Evolutionary conservation across 2,888 invertebrate species (phyloP).

Genomic region (Drosophila parthenogenetica): DNA sequence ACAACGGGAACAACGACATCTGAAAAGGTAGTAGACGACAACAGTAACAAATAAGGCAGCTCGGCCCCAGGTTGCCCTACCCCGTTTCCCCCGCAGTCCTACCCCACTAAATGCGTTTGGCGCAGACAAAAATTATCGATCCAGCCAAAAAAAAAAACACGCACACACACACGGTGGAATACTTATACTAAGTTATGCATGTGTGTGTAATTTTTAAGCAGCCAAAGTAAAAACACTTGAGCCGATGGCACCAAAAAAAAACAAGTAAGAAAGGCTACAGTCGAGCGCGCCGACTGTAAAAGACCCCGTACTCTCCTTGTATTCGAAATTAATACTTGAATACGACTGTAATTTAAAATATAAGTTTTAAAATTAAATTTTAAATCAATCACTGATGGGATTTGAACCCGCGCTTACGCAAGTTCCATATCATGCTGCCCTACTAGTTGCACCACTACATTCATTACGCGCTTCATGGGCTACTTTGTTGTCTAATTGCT

Average conservation of each 20-base stretch:
- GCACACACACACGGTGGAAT: conserved; percentile 6
- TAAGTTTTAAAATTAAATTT: too few relatives aligned
- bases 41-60: conserved; percentile 52
- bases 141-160: conserved; percentile 60
- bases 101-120: conserved; percentile 62
- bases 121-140: conserved; percentile 79
- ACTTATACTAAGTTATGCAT: conserved; percentile 17
- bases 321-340: too few relatives aligned
- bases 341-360: too few relatives aligned
- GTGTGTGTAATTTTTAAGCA: conserved; percentile 60
- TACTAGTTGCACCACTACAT: too few relatives aligned
- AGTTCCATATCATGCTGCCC: too few relatives aligned
- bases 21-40: conserved; percentile 19
- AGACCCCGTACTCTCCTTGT: too few relatives aligned
- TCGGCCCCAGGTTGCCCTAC: not conserved
- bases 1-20: conserved; percentile 12
- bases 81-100: not conserved
- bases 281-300: too few relatives aligned
- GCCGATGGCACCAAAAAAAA: conserved; percentile 48
- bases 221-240: conserved; percentile 75
- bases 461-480: too few relatives aligned
- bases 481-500: too few relatives aligned
- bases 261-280: too few relatives aligned
- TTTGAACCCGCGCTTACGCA: too few relatives aligned
- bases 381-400: too few relatives aligned